These are phyloP conservation scores for Micromys minutus DNA, from an alignment of 2,113 vertebrate genomes.

Conservation along the genomic window DNA sequence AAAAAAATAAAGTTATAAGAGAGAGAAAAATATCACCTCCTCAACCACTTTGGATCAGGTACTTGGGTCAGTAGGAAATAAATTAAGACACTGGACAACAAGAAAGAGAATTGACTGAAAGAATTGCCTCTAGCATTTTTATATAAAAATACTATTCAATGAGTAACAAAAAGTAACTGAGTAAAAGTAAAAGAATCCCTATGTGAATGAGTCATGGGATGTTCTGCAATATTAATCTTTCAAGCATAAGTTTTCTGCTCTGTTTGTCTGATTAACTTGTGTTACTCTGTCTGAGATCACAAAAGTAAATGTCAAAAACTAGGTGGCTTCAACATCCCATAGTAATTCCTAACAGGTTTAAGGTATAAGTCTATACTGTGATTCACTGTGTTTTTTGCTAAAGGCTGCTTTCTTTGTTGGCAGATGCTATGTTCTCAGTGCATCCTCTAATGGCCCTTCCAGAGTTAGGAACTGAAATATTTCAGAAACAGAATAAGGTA, in stretches of 20 bases:
- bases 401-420: neutral
- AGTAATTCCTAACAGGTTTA: neutral
- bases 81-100: neutral
- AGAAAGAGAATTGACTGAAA: neutral
- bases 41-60: neutral
- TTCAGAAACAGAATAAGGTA: neutral
- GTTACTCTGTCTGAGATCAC: neutral
- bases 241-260: neutral
- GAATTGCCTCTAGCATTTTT: neutral
- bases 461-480: rapidly evolving
- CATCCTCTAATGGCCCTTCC: neutral
- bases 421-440: neutral
- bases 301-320: neutral
- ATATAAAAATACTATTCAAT: neutral
- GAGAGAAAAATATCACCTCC: too few species aligned
- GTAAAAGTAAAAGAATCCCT: too few species aligned
- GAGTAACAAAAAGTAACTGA: neutral
- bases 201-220: too few species aligned
- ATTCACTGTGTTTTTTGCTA: neutral
- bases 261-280: neutral
- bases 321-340: too few species aligned
- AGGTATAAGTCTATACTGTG: neutral
- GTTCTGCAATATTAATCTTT: too few species aligned
- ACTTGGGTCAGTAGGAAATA: too few species aligned
- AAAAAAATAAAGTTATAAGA: too few species aligned